Conservation (phyloP, 2,113 vertebrate genomes). For the Nycticebus coucang region DNA sequence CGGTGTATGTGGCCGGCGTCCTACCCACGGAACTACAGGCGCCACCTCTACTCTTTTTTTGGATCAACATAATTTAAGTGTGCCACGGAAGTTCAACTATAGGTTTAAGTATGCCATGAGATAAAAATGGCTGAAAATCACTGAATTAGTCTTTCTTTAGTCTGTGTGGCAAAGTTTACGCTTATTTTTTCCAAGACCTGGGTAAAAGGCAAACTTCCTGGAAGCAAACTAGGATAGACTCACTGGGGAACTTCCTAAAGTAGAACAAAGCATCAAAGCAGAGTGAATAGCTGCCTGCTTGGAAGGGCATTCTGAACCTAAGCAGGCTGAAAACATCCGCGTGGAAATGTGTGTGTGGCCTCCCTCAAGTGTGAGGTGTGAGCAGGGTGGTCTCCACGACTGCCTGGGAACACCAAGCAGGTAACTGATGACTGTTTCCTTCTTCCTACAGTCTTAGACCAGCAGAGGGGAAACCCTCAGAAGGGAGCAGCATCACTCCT, state of each 20-base stretch:
- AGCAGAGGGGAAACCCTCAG: not conserved
- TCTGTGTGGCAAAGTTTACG: not conserved
- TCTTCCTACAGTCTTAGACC: not conserved
- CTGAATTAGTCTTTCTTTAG: not conserved
- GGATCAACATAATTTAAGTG: too few species aligned
- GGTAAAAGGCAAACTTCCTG: not conserved
- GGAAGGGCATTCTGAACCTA: constrained; percentile 52
- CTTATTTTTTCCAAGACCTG: constrained; percentile 43
- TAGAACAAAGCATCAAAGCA: not conserved
- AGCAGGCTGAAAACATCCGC: not conserved
- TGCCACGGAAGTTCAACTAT: too few species aligned
- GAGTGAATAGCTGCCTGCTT: not conserved
- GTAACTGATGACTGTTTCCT: not conserved
- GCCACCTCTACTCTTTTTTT: too few species aligned
- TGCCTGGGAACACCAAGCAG: not conserved
- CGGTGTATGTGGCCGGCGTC: too few species aligned
- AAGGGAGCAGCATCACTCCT: not conserved
- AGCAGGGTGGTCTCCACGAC: not conserved
- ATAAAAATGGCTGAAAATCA: too few species aligned
- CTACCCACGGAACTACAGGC: too few species aligned
- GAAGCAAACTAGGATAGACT: not conserved
- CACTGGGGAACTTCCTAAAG: constrained; percentile 30
- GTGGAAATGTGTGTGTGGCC: not conserved
- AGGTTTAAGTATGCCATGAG: too few species aligned
- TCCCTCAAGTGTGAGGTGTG: not conserved